phyloP scores from a whole-genome alignment of 2,888 invertebrate genomes.

The Agonopterix alstromeriana region DNA sequence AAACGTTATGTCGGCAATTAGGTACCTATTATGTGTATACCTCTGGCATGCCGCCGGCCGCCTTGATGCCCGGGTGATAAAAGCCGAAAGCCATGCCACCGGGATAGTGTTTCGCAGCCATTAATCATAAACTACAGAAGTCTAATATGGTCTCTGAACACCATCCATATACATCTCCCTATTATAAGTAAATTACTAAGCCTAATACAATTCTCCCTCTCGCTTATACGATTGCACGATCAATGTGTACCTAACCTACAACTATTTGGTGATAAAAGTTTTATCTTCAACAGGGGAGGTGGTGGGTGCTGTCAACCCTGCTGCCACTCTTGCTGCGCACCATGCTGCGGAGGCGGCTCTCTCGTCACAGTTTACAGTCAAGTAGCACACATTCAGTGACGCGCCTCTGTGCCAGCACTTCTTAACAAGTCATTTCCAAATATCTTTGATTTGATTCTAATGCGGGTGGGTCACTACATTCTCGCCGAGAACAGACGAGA shows the following conservation, averaged over 20 bases:
- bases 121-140: too few relatives aligned
- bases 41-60: too few relatives aligned
- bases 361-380: constrained; percentile 74
- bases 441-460: not conserved
- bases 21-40: constrained; percentile 23
- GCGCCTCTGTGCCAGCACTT: constrained; percentile 19
- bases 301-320: constrained; percentile 27
- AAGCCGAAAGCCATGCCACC: too few relatives aligned
- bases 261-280: too few relatives aligned
- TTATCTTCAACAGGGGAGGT: constrained; percentile 24
- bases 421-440: constrained; percentile 1
- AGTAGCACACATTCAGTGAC: constrained; percentile 73
- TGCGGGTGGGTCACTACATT: too few relatives aligned
- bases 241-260: not conserved
- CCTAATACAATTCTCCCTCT: too few relatives aligned
- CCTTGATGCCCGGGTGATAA: too few relatives aligned
- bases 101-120: too few relatives aligned
- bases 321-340: constrained; percentile 12
- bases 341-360: constrained; percentile 43
- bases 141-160: too few relatives aligned
- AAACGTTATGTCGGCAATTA: constrained; percentile 52
- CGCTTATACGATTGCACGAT: not conserved
- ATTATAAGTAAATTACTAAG: too few relatives aligned
- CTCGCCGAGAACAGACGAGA: too few relatives aligned
- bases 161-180: too few relatives aligned